Evolutionary conservation across 2,888 invertebrate genomes (phyloP), one percentile per base, ranked within the genome.

Genomic region (Cephus pygmeus): DNA sequence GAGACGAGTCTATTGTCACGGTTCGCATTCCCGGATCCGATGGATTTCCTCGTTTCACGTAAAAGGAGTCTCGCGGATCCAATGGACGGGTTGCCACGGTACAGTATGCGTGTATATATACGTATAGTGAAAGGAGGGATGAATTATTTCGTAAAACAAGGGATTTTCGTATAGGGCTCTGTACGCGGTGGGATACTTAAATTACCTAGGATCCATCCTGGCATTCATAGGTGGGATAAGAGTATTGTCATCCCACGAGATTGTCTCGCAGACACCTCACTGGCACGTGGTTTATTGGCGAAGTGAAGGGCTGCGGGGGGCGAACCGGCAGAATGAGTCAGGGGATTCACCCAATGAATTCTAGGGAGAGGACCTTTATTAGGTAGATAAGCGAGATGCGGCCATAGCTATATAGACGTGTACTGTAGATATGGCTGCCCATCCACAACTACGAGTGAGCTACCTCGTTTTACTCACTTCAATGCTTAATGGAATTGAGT

Each of bases 401-500:
- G 86, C 84, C 82, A 81, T 79, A 77, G 87, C 87, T 86, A 87
- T 86, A 87, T 87, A 83, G 85, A 82, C 85, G 6, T 40, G 15
- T 15, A 40, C 40, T 15, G 6, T 40, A 40, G 40, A 40, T 40
- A 40, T 15, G 40, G 69, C 30, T 69, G 86, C 85, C 87, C 85
- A 87, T 87, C 85, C 85, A 83, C 87, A 83, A 79, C 80, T 82
- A 40, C 40, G 40, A 40, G 40, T 40, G 40, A 85, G 84, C 85
- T 85, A 84, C 83, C 87, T 87, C 88, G 87, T 88, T 88, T 88
- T 88, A 88, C 85, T 88, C 88, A 88, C 87, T 87, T 88, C 87
- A 88, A 88, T 87, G 88, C 88, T 87, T 88, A 88, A 88, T 88
- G 88, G 88, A 88, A 88, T 88, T 88, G 88, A 87, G 87, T 88